Conservation (phyloP, 2,797 vertebrate genomes). For the Macropus fuliginosus region DNA sequence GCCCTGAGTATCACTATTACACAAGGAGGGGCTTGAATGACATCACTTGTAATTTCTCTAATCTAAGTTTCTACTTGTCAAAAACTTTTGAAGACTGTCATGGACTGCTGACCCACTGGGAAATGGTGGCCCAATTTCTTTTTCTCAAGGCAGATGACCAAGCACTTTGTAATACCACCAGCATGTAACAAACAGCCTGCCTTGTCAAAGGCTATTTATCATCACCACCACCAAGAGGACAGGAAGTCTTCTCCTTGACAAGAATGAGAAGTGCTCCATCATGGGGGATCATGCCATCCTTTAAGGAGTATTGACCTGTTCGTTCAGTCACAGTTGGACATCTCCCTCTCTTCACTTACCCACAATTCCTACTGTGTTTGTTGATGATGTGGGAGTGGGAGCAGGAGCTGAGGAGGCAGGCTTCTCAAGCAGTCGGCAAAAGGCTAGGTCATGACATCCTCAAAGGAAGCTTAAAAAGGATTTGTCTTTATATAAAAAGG, state of each 20-base stretch:
- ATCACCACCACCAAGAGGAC: conserved; percentile 31
- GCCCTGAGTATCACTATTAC: background rate
- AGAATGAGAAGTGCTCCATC: background rate
- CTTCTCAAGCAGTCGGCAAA: conserved; percentile 2
- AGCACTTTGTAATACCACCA: background rate
- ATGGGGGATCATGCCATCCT: conserved; percentile 1
- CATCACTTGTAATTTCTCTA: background rate
- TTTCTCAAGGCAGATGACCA: conserved; percentile 20
- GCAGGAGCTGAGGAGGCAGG: background rate
- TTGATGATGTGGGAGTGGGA: background rate
- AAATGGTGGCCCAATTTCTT: conserved; percentile 24
- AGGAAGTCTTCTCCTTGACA: conserved; percentile 14
- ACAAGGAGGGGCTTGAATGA: background rate
- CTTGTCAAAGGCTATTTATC: conserved; percentile 39
- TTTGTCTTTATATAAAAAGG: background rate
- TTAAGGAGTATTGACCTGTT: conserved; percentile 38
- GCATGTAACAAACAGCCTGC: conserved; percentile 10
- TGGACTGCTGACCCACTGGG: conserved; percentile 27
- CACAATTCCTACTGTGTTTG: background rate
- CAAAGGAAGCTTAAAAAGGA: background rate
- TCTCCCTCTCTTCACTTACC: background rate
- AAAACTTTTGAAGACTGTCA: conserved; percentile 20
- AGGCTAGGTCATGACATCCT: background rate
- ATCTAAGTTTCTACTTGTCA: conserved; percentile 16
- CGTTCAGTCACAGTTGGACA: background rate